phyloP scores from a whole-genome alignment of 2,113 vertebrate species.

The Clupea harengus region DNA sequence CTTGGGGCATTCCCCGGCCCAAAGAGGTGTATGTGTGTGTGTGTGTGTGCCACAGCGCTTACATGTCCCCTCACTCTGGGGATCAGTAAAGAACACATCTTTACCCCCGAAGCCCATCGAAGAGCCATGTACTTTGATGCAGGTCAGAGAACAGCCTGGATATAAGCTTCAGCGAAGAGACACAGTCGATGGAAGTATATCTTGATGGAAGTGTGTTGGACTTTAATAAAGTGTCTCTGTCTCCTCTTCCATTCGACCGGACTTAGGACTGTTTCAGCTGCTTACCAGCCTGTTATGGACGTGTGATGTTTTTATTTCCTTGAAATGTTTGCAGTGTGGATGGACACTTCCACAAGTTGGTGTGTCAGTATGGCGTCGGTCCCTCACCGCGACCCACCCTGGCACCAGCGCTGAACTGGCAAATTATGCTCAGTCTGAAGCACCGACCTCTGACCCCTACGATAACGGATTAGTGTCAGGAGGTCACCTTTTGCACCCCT shows the following conservation, averaged over 20 bases:
- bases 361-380: not conserved
- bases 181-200: too few relatives aligned
- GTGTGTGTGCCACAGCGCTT: not conserved
- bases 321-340: not conserved
- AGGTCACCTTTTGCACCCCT: slow-evolving; percentile 55
- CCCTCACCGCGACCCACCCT: not conserved
- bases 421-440: not conserved
- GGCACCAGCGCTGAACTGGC: not conserved
- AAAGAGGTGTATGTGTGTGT: not conserved
- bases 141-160: too few relatives aligned
- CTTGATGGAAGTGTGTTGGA: too few relatives aligned
- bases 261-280: too few relatives aligned
- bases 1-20: not conserved
- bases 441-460: slow-evolving; percentile 59
- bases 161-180: too few relatives aligned
- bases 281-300: not conserved
- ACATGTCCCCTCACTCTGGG: not conserved
- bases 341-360: not conserved
- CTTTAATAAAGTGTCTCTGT: too few relatives aligned
- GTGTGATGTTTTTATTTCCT: not conserved
- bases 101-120: not conserved
- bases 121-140: not conserved
- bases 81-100: not conserved
- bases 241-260: too few relatives aligned
- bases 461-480: slow-evolving; percentile 52